phyloP scores from a whole-genome alignment of 2,888 invertebrate species.

The Stenodema calcarata region DNA sequence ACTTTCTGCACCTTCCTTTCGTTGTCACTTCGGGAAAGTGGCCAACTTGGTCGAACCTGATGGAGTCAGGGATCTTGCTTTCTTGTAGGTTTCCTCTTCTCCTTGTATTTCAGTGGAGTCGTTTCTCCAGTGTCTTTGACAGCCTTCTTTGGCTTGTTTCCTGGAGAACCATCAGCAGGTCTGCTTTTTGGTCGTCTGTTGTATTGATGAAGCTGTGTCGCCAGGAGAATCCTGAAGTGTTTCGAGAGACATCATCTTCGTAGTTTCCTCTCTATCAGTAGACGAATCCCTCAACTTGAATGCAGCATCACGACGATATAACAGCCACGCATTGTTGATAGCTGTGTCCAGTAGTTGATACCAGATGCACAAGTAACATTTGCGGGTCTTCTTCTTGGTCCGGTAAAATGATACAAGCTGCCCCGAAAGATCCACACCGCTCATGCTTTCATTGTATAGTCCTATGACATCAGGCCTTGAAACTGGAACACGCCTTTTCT shows the following conservation, averaged over 20 bases:
- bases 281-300: too few relatives aligned
- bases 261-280: background rate
- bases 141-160: background rate
- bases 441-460: too few relatives aligned
- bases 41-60: background rate
- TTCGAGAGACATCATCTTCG: constrained; percentile 8
- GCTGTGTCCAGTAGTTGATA: too few relatives aligned
- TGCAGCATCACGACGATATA: too few relatives aligned
- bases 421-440: too few relatives aligned
- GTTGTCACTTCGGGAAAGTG: constrained; percentile 19
- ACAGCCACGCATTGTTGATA: too few relatives aligned
- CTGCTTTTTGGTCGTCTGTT: background rate
- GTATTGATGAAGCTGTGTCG: background rate
- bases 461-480: too few relatives aligned
- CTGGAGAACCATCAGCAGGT: background rate
- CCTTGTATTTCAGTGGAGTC: background rate
- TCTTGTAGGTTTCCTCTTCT: too few relatives aligned
- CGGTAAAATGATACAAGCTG: too few relatives aligned
- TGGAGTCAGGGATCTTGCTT: background rate
- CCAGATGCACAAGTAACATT: too few relatives aligned
- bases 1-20: background rate
- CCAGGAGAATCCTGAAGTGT: background rate
- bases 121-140: background rate
- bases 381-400: too few relatives aligned
- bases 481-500: too few relatives aligned